Percentiles rank a stretch among this genome's conserved stretches.
These are phyloP conservation scores for Rhea americana DNA, from an alignment of 2,113 vertebrate species.

Conservation along the genomic window DNA sequence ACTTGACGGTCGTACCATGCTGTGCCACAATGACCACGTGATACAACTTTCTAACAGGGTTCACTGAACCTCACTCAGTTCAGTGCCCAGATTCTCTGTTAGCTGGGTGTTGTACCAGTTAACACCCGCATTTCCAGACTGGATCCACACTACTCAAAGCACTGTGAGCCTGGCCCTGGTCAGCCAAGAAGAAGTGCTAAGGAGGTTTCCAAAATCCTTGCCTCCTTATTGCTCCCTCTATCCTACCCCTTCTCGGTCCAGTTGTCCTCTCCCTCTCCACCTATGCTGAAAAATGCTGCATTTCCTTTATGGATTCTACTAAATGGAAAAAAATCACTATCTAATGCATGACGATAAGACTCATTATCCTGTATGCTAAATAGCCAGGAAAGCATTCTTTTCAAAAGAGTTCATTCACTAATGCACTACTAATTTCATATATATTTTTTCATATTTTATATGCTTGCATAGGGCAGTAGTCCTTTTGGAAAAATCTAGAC, in stretches of 20 bases:
- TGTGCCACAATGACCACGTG: not conserved
- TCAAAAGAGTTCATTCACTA: not conserved
- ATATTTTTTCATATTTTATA: not conserved
- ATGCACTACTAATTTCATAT: not conserved
- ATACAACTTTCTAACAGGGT: not conserved
- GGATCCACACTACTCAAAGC: not conserved
- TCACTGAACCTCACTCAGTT: not conserved
- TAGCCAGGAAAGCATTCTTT: not conserved
- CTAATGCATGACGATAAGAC: not conserved
- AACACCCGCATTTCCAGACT: too few species aligned
- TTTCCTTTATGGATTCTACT: too few species aligned
- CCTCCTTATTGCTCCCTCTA: too few species aligned
- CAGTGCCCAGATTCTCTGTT: not conserved
- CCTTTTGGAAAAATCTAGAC: not conserved
- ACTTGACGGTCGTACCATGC: not conserved
- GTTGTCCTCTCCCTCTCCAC: too few species aligned
- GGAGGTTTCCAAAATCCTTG: too few species aligned
- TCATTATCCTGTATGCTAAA: not conserved
- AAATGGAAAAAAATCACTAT: too few species aligned
- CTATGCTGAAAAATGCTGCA: too few species aligned
- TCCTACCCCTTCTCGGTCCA: too few species aligned
- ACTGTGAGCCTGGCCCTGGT: fast-evolving
- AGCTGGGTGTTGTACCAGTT: too few species aligned
- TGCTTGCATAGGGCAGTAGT: not conserved
- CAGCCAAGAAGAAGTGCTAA: not conserved